These are phyloP conservation scores for Procambarus clarkii DNA, from an alignment of 1,140 invertebrate species.

Conservation along the genomic window DNA sequence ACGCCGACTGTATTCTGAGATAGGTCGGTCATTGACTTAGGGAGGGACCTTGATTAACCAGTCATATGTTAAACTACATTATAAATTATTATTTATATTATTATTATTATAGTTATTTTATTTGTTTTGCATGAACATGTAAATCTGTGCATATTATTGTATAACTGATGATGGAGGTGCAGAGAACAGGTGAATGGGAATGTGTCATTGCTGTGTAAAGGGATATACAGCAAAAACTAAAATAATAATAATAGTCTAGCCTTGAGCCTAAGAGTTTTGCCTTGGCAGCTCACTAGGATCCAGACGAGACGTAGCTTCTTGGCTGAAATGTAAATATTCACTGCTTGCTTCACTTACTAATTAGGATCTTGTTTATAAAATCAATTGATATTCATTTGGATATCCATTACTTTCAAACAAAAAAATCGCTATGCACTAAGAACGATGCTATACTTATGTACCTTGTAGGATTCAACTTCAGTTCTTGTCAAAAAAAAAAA, in stretches of 20 bases:
- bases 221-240: neutral
- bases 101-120: neutral
- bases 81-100: too few relatives aligned
- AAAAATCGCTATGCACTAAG: constrained; percentile 42
- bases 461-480: constrained; percentile 33
- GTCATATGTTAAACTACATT: too few relatives aligned
- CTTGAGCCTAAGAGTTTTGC: too few relatives aligned
- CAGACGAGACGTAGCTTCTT: neutral
- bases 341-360: constrained; percentile 34
- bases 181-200: neutral
- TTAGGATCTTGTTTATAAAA: constrained; percentile 17
- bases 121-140: neutral
- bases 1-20: too few relatives aligned
- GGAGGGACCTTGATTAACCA: too few relatives aligned
- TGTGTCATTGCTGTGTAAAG: constrained; percentile 1
- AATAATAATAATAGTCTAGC: neutral
- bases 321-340: neutral
- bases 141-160: neutral
- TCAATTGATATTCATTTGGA: neutral
- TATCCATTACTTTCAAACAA: neutral
- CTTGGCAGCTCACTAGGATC: neutral
- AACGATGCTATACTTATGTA: constrained; percentile 58
- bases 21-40: too few relatives aligned
- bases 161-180: neutral
- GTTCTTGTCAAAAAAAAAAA: neutral